A percentile compares a stretch with the other conserved stretches of the same genome.
Conservation (phyloP, 2,888 invertebrate genomes). For the Amphipyra tragopoginis region DNA sequence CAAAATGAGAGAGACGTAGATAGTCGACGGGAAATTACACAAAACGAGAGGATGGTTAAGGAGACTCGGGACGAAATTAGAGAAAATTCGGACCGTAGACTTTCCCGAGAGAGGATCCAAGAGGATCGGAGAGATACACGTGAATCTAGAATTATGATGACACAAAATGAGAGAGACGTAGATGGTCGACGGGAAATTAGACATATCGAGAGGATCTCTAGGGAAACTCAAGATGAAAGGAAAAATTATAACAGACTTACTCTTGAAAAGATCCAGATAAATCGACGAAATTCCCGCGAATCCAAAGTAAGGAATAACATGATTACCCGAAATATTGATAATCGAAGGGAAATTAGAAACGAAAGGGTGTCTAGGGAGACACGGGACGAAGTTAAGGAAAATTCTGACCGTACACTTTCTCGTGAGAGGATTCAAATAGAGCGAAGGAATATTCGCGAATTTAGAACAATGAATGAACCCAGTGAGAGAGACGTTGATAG, state of each 20-base stretch:
- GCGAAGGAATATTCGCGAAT: slow-evolving; percentile 26
- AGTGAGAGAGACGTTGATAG: background rate
- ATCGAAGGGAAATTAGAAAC: background rate
- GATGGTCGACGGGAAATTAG: slow-evolving; percentile 19
- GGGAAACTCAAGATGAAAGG: slow-evolving; percentile 8
- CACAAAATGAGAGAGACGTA: background rate
- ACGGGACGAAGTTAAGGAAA: slow-evolving; percentile 12
- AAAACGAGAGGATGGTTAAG: slow-evolving; percentile 8
- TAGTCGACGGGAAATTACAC: background rate
- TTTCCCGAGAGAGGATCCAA: slow-evolving; percentile 2
- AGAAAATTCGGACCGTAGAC: background rate
- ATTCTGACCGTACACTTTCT: slow-evolving; percentile 20
- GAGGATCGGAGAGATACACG: slow-evolving; percentile 20
- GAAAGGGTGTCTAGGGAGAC: slow-evolving; percentile 1
- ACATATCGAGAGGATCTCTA: slow-evolving; percentile 3
- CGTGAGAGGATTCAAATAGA: slow-evolving; percentile 20
- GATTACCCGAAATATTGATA: slow-evolving; percentile 11
- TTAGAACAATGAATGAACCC: slow-evolving; percentile 4
- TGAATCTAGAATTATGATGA: slow-evolving; percentile 22
- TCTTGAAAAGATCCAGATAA: slow-evolving; percentile 5
- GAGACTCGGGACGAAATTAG: slow-evolving; percentile 8
- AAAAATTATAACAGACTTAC: slow-evolving; percentile 10
- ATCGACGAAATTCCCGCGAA: slow-evolving; percentile 11
- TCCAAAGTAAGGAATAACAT: slow-evolving; percentile 2
- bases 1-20: background rate